phyloP scores from a whole-genome alignment of 1,140 invertebrate species.

The Acyrthosiphon pisum region DNA sequence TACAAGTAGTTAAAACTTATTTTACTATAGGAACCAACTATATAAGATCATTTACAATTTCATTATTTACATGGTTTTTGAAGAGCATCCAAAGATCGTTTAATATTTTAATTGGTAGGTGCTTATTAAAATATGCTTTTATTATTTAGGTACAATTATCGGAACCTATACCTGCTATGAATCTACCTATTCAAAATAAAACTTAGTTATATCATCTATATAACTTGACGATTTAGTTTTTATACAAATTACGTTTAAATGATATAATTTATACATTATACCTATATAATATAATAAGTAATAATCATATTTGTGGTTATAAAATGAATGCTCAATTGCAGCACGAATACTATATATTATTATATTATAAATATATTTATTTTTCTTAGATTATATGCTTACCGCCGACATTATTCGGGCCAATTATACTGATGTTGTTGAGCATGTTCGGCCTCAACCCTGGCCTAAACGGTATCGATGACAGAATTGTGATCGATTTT shows the following conservation, averaged over 20 bases:
- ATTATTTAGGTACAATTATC: neutral
- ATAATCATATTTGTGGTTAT: too few relatives aligned
- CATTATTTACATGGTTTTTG: neutral
- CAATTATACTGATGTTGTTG: constrained; percentile 62
- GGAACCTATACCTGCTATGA: too few relatives aligned
- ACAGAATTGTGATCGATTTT: constrained; percentile 61
- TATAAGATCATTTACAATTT: neutral
- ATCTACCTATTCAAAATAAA: too few relatives aligned
- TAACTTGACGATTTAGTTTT: too few relatives aligned
- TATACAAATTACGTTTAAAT: too few relatives aligned
- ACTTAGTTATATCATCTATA: too few relatives aligned
- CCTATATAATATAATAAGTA: too few relatives aligned
- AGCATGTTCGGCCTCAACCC: constrained; percentile 61
- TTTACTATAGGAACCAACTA: neutral
- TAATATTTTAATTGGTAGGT: neutral
- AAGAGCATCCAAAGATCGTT: neutral
- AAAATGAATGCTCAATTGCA: too few relatives aligned
- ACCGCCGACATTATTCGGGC: constrained; percentile 60
- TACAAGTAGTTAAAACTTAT: too few relatives aligned
- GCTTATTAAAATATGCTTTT: neutral
- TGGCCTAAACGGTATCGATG: constrained; percentile 60
- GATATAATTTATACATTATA: too few relatives aligned
- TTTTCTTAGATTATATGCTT: constrained; percentile 21
- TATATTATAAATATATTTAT: neutral
- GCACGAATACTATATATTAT: neutral